These are phyloP conservation scores for Bradypodion ventrale DNA, from an alignment of 2,797 vertebrate genomes.

Conservation along the genomic window DNA sequence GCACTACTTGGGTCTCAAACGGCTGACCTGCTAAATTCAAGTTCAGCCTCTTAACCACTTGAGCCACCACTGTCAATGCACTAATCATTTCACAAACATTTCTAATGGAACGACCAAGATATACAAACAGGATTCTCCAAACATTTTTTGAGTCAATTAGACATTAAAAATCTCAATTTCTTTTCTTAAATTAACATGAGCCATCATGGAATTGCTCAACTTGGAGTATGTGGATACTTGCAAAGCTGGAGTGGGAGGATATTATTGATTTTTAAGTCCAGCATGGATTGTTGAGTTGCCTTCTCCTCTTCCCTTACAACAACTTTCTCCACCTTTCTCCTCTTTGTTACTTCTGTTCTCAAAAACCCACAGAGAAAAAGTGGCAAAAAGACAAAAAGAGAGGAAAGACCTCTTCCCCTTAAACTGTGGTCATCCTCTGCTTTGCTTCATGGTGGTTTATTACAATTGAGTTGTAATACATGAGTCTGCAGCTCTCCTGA, in stretches of 20 bases:
- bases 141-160: too few species aligned
- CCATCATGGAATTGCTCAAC: background rate
- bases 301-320: background rate
- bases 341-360: background rate
- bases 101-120: too few species aligned
- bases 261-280: background rate
- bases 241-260: background rate
- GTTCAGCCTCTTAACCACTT: too few species aligned
- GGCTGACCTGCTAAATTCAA: too few species aligned
- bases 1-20: too few species aligned
- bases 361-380: background rate
- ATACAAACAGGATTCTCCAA: too few species aligned
- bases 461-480: background rate
- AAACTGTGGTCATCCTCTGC: background rate
- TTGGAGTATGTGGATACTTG: background rate
- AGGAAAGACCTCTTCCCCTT: background rate
- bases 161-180: too few species aligned
- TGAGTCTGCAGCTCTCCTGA: background rate
- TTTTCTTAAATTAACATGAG: background rate
- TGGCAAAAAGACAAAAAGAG: background rate
- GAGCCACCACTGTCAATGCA: too few species aligned
- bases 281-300: background rate
- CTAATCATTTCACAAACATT: too few species aligned
- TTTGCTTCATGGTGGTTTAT: background rate
- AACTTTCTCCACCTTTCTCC: background rate